Evolutionary conservation across 2,797 vertebrate genomes (phyloP).

Genomic region (Sylvilagus floridanus): DNA sequence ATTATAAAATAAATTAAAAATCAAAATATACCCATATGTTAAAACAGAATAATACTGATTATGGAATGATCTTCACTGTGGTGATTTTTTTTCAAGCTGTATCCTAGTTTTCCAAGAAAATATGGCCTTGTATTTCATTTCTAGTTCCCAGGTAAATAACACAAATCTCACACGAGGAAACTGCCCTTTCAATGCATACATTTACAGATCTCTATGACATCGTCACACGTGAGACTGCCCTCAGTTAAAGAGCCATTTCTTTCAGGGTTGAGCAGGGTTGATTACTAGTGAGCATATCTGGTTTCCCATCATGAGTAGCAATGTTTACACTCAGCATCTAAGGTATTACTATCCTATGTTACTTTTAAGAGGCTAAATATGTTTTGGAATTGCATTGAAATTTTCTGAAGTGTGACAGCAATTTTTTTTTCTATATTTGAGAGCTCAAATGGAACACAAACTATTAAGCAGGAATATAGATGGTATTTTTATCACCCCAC

Average conservation of each 20-base stretch:
- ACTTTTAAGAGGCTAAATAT: not conserved
- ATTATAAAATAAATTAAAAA: not conserved
- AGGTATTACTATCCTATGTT: not conserved
- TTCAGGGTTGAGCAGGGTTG: not conserved
- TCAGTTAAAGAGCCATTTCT: not conserved
- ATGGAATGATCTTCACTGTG: not conserved
- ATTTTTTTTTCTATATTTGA: slow-evolving; percentile 1
- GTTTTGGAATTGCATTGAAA: not conserved
- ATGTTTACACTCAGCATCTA: not conserved
- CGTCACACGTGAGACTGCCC: not conserved
- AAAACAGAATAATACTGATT: not conserved
- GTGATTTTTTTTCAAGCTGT: not conserved
- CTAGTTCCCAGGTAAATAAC: not conserved
- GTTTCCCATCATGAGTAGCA: not conserved
- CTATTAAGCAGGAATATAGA: slow-evolving; percentile 40
- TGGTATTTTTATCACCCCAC: slow-evolving; percentile 57
- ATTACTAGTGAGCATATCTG: not conserved
- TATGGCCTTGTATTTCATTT: not conserved
- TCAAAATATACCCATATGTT: slow-evolving; percentile 13
- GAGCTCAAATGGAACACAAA: slow-evolving; percentile 33
- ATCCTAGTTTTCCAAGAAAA: not conserved
- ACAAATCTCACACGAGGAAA: not conserved
- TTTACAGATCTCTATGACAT: not conserved
- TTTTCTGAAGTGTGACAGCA: slow-evolving; percentile 1
- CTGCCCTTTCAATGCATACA: not conserved